Conservation (phyloP, 2,113 vertebrate species). For the Rhineura floridana region DNA sequence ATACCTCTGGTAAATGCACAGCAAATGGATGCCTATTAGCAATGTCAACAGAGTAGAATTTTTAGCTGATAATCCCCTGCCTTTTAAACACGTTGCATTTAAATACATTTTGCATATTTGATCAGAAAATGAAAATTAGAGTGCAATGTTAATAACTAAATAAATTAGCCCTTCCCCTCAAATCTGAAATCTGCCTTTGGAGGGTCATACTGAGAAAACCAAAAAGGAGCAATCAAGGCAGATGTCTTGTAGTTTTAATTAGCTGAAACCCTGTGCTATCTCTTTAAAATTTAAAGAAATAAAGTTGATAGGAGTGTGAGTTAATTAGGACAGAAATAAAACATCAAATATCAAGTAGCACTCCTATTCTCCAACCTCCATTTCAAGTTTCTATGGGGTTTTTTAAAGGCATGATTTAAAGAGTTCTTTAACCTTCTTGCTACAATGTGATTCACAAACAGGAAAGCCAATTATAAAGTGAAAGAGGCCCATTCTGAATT, state of each 20-base stretch:
- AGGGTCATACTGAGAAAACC: background rate
- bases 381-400: background rate
- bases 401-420: background rate
- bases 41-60: background rate
- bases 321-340: background rate
- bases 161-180: background rate
- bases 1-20: background rate
- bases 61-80: background rate
- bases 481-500: background rate
- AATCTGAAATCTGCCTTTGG: background rate
- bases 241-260: background rate
- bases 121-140: background rate
- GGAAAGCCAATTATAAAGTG: constrained; percentile 1
- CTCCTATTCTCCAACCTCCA: background rate
- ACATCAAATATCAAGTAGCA: background rate
- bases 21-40: background rate
- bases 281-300: background rate
- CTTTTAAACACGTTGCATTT: background rate
- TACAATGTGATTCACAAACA: background rate
- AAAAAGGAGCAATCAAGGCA: background rate
- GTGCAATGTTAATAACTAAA: background rate
- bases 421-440: background rate
- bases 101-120: background rate
- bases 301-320: background rate
- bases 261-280: background rate